Conservation (phyloP, 2,113 vertebrate species). For the Oryzias celebensis region DNA sequence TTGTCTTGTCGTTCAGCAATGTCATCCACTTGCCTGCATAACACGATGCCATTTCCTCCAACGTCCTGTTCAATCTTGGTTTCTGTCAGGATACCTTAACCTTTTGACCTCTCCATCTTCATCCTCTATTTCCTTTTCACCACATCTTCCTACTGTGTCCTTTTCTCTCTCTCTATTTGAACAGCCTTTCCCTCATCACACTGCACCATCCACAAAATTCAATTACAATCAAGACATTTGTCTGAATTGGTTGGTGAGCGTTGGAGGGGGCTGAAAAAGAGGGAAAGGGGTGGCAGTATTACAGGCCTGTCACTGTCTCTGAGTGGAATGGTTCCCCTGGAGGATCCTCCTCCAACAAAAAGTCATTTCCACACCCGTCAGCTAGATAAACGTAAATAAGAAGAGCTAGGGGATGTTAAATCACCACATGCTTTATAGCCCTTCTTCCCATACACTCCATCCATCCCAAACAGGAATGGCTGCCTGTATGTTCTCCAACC, state of each 20-base stretch:
- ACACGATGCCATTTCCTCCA: constrained; percentile 56
- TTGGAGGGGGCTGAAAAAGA: constrained; percentile 17
- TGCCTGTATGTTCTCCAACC: neutral
- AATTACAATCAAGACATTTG: constrained; percentile 81
- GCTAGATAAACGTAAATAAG: constrained; percentile 62
- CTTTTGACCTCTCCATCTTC: constrained; percentile 54
- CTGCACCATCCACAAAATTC: constrained; percentile 74
- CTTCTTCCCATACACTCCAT: constrained; percentile 10
- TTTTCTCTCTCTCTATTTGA: constrained; percentile 20
- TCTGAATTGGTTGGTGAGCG: constrained; percentile 48
- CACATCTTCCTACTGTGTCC: constrained; percentile 18
- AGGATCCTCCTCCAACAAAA: constrained; percentile 62
- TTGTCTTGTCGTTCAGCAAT: constrained; percentile 20
- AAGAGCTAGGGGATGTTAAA: constrained; percentile 49
- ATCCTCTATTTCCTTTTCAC: constrained; percentile 9
- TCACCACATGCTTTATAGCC: constrained; percentile 25
- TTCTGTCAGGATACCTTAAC: constrained; percentile 49
- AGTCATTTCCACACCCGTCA: constrained; percentile 69
- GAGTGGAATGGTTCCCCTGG: constrained; percentile 52
- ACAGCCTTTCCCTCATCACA: constrained; percentile 51
- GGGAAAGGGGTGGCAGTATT: constrained; percentile 46
- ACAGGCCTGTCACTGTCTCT: constrained; percentile 59
- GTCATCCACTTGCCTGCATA: constrained; percentile 42
- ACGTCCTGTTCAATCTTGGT: constrained; percentile 58
- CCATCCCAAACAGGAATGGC: neutral